These are phyloP conservation scores for Anguilla obscura DNA, from an alignment of 2,797 vertebrate species.

Conservation along the genomic window DNA sequence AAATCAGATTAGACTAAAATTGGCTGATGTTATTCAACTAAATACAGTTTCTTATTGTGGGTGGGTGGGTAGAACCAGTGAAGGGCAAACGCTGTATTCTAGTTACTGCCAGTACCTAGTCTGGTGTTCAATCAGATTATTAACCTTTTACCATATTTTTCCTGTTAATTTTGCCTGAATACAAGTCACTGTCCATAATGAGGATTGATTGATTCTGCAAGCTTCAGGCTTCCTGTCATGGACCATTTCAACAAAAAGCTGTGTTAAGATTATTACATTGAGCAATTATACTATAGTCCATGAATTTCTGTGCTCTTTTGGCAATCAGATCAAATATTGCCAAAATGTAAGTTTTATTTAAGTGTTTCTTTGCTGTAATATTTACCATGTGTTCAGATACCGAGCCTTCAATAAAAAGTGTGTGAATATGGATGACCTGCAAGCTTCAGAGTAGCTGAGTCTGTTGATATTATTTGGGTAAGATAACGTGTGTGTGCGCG, in stretches of 20 bases:
- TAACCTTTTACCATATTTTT: not conserved
- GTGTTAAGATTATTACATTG: not conserved
- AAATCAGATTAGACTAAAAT: constrained; percentile 1
- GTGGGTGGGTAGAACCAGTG: not conserved
- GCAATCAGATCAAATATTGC: not conserved
- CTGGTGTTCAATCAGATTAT: not conserved
- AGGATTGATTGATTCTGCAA: not conserved
- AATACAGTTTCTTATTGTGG: not conserved
- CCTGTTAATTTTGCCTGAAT: not conserved
- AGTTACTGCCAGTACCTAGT: not conserved
- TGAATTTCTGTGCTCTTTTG: not conserved
- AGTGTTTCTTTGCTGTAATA: not conserved
- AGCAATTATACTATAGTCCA: not conserved
- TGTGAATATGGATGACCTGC: not conserved
- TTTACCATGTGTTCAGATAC: not conserved
- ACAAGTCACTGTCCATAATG: not conserved
- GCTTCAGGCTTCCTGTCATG: not conserved
- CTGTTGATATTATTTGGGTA: not conserved
- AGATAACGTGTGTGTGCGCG: not conserved
- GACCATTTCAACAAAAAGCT: not conserved
- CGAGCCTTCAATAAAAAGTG: not conserved
- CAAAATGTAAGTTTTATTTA: not conserved
- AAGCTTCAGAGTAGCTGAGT: not conserved
- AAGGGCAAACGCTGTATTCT: not conserved
- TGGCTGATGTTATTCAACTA: not conserved